Evolutionary conservation across 2,888 invertebrate genomes (phyloP), one percentile per base, ranked within the genome.

Genomic region (Ectemnius cavifrons): DNA sequence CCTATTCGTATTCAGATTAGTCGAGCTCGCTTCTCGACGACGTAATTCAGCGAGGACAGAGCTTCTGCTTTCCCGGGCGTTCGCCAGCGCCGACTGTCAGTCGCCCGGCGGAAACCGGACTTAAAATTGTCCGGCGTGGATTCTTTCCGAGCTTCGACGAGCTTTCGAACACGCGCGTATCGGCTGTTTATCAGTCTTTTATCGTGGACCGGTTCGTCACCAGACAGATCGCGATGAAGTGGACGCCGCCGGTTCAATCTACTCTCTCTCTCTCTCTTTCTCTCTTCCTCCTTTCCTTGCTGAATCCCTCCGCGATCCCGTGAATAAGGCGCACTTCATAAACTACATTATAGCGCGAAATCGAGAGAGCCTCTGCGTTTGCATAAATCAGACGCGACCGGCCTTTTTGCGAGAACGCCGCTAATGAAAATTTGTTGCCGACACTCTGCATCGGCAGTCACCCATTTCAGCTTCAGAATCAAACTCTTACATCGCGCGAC

Each of bases 371-470:
- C n/a, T 18, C 57, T 27, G 18, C 65, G 16, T 27, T 64, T 45
- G 37, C 62, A 71, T 81, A 77, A 81, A 82, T 83, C 81, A 80
- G 58, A 37, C 37, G 46, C 58, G 56, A 45, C 37, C 14, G 60
- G 49, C 66, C 23, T 47, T 23, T 63, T n/a, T 47, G 46, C 18
- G 71, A 46, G 61, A 60, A 47, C 59, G 68, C 27, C 49, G 75
- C 77, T 70, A 76, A 82, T 82, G 77, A 82, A 80, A 80, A 80
- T 82, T 82, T 74, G 73, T 78, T 81, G 75, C 78, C 62, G 67
- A 57, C 47, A 28, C 61, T 56, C 20, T 4, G 49, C 49, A 14
- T 60, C 37, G 37, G 8, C 37, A 37, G 6, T 37, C 37, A 11
- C 8, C 37, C 37, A 4, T 11, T 37, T 37, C 37, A 11, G 1